Evolutionary conservation across 1,140 invertebrate species (phyloP), one percentile per base, ranked within the genome.

Genomic region (Cydia strobilella): DNA sequence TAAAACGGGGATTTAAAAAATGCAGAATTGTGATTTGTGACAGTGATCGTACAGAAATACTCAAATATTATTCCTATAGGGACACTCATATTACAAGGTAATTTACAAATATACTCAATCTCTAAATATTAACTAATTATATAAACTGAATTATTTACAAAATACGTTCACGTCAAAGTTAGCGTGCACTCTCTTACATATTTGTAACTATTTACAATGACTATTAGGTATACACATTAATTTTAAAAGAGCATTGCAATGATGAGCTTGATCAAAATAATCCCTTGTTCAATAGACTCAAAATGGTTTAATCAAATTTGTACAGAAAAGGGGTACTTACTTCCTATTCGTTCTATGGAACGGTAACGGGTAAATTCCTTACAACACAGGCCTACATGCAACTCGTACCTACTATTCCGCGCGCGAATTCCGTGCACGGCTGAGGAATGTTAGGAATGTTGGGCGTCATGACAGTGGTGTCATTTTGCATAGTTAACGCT

Each of bases 91-190:
- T 90, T 92, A 92, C 86, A 90, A 92, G 80, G 80, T 88, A 92
- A 92, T 93, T 92, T 93, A 93, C 88, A 93, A 89, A 92, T 93
- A 93, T 90, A 91, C 81, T 90, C 85, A 91, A 89, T 89, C 83
- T 90, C 90, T 92, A 92, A 92, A 88, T 89, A 86, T 82, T 79
- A 84, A 84, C 90, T 91, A 91, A 88, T 86, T 83, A 90, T 90
- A 91, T 91, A 92, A 92, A 92, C 86, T 86, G 86, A 86, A 90
- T 79, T 93, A 93, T 93, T 91, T 93, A 93, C 91, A 93, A 85
- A 88, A 88, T 89, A 93, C 83, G 86, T 86, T 85, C 88, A 87
- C 86, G 84, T 89, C 88, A 77, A 75, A 82, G 76, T 79, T 79
- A 85, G 89, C 84, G 83, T 86, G 85, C 83, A 80, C 80, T 88